Evolutionary conservation across 2,113 vertebrate species (phyloP).

Genomic region (Rhagologus leucostigma): DNA sequence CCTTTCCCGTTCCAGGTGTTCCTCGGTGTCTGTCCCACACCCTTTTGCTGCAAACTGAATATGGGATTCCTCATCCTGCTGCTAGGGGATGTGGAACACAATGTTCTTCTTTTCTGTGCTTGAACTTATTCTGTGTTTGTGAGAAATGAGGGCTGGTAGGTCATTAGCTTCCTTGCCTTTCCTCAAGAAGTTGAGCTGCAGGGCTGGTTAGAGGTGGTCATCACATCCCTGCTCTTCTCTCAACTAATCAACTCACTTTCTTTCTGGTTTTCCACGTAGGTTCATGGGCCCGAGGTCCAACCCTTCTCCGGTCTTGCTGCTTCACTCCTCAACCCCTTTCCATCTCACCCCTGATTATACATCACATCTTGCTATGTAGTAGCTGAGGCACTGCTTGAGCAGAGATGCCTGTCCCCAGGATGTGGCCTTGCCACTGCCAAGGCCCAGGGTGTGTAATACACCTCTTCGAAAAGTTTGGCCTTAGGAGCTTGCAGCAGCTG

Average conservation of each 20-base stretch:
- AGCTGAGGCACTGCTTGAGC: neutral
- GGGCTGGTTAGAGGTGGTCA: neutral
- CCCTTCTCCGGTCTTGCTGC: neutral
- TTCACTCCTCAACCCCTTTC: neutral
- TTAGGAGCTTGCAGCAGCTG: neutral
- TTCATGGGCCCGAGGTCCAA: neutral
- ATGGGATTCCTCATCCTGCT: neutral
- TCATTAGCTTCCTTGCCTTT: neutral
- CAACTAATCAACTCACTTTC: neutral
- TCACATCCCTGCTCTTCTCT: neutral
- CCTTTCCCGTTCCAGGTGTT: neutral
- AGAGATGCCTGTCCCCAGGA: neutral
- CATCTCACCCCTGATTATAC: neutral
- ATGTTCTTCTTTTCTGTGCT: neutral
- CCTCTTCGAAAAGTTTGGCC: neutral
- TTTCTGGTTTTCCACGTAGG: neutral
- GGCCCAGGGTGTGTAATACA: neutral
- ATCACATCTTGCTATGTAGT: neutral
- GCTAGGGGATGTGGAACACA: neutral
- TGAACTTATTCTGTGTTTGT: neutral
- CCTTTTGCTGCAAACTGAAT: neutral
- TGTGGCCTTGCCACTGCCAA: neutral
- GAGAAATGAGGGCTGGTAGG: neutral
- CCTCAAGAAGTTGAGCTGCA: neutral
- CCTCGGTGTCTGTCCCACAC: neutral